These are phyloP conservation scores for Gadus macrocephalus DNA, from an alignment of 2,113 vertebrate genomes.

Conservation along the genomic window DNA sequence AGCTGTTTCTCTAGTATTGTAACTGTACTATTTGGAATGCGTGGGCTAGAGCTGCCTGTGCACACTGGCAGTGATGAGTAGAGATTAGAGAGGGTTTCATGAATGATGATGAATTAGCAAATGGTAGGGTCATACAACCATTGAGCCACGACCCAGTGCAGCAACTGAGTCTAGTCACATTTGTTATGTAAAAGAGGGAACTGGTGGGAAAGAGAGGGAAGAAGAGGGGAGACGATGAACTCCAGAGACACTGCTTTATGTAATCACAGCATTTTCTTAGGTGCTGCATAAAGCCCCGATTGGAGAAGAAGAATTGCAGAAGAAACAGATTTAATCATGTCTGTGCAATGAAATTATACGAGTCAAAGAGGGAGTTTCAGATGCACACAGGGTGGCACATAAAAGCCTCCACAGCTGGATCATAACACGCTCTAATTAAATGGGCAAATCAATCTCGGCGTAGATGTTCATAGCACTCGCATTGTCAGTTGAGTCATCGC, in stretches of 20 bases:
- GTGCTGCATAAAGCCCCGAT: constrained; percentile 38
- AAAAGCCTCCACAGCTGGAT: constrained; percentile 19
- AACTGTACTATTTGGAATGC: no score
- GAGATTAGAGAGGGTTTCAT: no score
- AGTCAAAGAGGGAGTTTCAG: constrained; percentile 11
- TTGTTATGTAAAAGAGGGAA: no score
- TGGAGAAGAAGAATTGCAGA: constrained; percentile 12
- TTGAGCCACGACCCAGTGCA: not conserved
- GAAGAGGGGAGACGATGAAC: no score
- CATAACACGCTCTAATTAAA: constrained; percentile 26
- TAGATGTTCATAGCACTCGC: constrained; percentile 11
- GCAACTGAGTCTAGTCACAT: not conserved
- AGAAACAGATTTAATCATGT: constrained; percentile 36
- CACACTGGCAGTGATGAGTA: no score
- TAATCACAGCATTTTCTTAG: constrained; percentile 7
- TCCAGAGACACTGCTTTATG: no score
- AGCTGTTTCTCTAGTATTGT: no score
- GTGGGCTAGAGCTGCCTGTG: no score
- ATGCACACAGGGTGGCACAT: constrained; percentile 13
- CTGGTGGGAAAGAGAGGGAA: no score
- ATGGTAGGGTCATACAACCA: no score
- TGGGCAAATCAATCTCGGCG: constrained; percentile 17
- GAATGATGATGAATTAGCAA: no score
- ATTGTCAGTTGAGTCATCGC: constrained; percentile 9
- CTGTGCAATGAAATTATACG: constrained; percentile 32